Conservation (phyloP, 1,140 invertebrate genomes). For the Aethina tumida region DNA sequence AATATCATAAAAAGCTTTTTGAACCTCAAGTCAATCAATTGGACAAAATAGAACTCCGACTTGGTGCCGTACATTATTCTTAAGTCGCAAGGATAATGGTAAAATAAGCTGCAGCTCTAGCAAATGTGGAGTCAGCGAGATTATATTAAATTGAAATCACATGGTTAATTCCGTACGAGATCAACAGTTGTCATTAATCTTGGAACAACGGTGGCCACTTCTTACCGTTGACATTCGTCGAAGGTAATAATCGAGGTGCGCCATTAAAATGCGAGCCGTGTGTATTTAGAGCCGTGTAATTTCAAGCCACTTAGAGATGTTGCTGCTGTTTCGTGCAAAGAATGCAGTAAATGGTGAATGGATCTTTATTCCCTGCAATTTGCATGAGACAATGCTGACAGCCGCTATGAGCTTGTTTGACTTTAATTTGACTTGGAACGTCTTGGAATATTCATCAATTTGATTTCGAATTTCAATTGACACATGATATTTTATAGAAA, state of each 20-base stretch:
- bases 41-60: no score
- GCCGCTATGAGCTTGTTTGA: slow-evolving; percentile 17
- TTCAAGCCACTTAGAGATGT: no score
- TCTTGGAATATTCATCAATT: slow-evolving; percentile 20
- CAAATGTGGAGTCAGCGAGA: background rate
- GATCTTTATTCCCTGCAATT: slow-evolving; percentile 12
- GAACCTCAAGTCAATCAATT: no score
- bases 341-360: slow-evolving; percentile 12
- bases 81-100: no score
- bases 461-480: slow-evolving; percentile 17
- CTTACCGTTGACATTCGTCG: background rate
- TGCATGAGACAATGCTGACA: slow-evolving; percentile 12
- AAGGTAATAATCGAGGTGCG: background rate
- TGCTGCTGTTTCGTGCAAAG: slow-evolving; percentile 8
- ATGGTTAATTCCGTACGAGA: background rate
- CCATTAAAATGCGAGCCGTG: slow-evolving; percentile 3
- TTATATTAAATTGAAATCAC: background rate
- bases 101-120: no score
- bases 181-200: background rate
- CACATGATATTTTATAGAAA: no score
- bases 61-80: no score
- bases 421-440: slow-evolving; percentile 22
- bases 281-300: background rate
- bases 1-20: no score
- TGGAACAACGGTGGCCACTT: background rate